These are phyloP conservation scores for Alca torda DNA, from an alignment of 2,797 vertebrate genomes.

Conservation along the genomic window DNA sequence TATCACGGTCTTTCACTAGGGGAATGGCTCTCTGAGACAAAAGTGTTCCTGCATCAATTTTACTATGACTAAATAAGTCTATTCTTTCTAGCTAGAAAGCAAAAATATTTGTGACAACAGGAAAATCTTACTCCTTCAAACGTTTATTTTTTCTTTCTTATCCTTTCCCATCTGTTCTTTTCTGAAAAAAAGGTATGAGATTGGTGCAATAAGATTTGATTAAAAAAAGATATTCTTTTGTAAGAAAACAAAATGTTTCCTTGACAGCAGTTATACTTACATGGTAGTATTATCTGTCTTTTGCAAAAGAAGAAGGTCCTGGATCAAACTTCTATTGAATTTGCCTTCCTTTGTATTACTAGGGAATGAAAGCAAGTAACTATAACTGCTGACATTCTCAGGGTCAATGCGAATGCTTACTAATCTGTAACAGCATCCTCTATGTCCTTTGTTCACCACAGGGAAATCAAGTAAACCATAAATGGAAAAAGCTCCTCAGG, in stretches of 20 bases:
- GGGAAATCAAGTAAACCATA: neutral
- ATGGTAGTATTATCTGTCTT: neutral
- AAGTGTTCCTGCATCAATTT: neutral
- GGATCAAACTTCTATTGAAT: neutral
- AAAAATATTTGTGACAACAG: neutral
- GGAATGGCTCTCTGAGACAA: neutral
- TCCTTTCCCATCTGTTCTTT: neutral
- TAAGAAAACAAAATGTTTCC: neutral
- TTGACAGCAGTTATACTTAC: neutral
- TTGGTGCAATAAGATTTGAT: neutral
- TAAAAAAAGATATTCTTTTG: neutral
- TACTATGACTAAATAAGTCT: neutral
- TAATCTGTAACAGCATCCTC: neutral
- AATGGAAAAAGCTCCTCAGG: neutral
- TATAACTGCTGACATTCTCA: neutral
- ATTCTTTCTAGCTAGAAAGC: neutral
- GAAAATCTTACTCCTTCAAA: neutral
- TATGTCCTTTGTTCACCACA: neutral
- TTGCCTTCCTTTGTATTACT: neutral
- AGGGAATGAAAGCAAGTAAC: neutral
- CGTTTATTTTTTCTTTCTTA: neutral
- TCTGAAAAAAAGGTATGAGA: neutral
- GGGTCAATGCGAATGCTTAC: neutral
- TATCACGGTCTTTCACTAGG: neutral
- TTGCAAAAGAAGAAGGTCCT: neutral